Base-by-base conservation (phyloP, 2,888 invertebrate genomes). In the Phragmatobia fuliginosa region DNA sequence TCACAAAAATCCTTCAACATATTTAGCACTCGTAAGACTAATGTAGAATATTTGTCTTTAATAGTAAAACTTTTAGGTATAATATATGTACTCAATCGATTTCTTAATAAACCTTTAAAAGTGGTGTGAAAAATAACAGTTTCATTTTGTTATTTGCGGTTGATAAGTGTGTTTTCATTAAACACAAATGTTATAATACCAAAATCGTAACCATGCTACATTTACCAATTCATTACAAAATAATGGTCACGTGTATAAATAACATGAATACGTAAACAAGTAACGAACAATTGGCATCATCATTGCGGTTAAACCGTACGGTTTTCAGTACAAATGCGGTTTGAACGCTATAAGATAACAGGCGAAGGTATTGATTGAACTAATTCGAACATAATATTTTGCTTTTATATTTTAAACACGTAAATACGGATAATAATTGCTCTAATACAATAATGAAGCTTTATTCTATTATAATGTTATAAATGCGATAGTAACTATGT, bases 241-340 rank as follows among this genome's bases (percentile, higher is more conserved):
- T 66, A 41, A 41, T 61, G 65, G 11, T 56, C 65, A 61, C 66
- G 56, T 25, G 36, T 68, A 62, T 70, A 52, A 68, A 67, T 68
- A 64, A 41, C 45, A 41, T 59, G 58, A 74, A 63, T 66, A 49
- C 72, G 25, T 65, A 75, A 75, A 73, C 62, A 77, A 68, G 38
- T 76, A 71, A 68, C 32, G 62, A 68, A 38, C 33, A 64, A 68
- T 68, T 74, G 81, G 71, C 73, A 61, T 45, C 16, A 56, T 70
- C 56, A 67, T 76, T 79, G 76, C 62, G 73, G 72, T 71, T 11
- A 59, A n/a, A 65, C 61, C 32, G 38, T 77, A 75, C 49, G 75
- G 77, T 75, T 79, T 75, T 59, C 62, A 68, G 63, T 71, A 66
- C 64, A 72, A 67, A 59, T 74, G 77, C 62, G 75, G 81, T 75